Evolutionary conservation across 2,113 vertebrate species (phyloP).

Genomic region (Sialia sialis): DNA sequence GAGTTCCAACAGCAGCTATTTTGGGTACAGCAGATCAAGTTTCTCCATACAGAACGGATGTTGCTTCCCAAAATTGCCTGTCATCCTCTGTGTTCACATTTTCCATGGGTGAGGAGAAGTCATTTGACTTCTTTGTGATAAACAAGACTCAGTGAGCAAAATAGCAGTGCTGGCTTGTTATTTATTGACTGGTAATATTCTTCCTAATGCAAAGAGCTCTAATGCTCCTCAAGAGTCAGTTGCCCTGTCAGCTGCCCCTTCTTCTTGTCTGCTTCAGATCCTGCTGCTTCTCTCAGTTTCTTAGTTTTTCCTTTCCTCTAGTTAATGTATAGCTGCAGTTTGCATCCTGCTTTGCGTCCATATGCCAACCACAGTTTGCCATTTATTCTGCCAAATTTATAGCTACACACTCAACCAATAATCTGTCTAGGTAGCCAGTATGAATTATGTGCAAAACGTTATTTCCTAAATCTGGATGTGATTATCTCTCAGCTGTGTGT

Average conservation of each 20-base stretch:
- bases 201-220: not conserved
- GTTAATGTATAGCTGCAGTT: slow-evolving; percentile 32
- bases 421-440: slow-evolving; percentile 55
- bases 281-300: not conserved
- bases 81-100: slow-evolving; percentile 26
- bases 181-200: not conserved
- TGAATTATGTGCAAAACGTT: slow-evolving; percentile 52
- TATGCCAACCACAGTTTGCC: slow-evolving; percentile 46
- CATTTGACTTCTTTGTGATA: slow-evolving; percentile 58
- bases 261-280: not conserved
- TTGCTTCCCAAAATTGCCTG: slow-evolving; percentile 40
- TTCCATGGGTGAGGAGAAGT: slow-evolving; percentile 57
- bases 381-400: slow-evolving; percentile 49
- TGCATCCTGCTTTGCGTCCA: not conserved
- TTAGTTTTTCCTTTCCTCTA: not conserved
- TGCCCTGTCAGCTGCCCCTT: not conserved
- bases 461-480: slow-evolving; percentile 42
- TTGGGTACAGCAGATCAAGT: slow-evolving; percentile 3
- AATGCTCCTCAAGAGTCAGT: not conserved
- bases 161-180: not conserved
- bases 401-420: slow-evolving; percentile 22
- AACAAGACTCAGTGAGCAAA: slow-evolving; percentile 4
- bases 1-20: slow-evolving; percentile 26
- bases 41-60: slow-evolving; percentile 17
- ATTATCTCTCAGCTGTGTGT: slow-evolving; percentile 9